Percentiles rank a stretch among this genome's conserved stretches.
phyloP scores from a whole-genome alignment of 2,888 invertebrate species.

The Paralinhomoeus sp. region DNA sequence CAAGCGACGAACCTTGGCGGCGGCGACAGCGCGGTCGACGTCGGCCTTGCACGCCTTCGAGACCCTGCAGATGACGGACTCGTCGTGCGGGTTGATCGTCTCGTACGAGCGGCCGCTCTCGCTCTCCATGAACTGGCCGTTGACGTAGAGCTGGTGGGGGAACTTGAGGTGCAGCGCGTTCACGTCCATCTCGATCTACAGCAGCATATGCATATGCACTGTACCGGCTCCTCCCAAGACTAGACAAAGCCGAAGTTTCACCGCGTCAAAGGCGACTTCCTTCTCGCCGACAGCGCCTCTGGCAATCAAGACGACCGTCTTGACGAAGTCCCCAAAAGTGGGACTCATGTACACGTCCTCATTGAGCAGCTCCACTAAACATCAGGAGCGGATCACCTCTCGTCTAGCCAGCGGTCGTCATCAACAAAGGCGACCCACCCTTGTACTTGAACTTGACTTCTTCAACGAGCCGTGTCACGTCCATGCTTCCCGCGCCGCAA shows the following conservation, averaged over 20 bases:
- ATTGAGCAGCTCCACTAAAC: slow-evolving; percentile 56
- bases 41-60: slow-evolving; percentile 49
- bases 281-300: slow-evolving; percentile 35
- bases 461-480: slow-evolving; percentile 73
- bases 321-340: slow-evolving; percentile 54
- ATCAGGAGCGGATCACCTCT: too few relatives aligned
- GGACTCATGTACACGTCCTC: slow-evolving; percentile 76
- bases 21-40: slow-evolving; percentile 62
- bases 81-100: slow-evolving; percentile 59
- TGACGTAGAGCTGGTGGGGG: slow-evolving; percentile 69
- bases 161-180: slow-evolving; percentile 65
- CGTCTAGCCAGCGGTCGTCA: too few relatives aligned
- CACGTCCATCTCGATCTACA: slow-evolving; percentile 34
- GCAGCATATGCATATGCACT: too few relatives aligned
- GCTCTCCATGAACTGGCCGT: slow-evolving; percentile 64
- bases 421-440: too few relatives aligned
- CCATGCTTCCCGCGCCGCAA: slow-evolving; percentile 91
- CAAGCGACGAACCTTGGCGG: slow-evolving; percentile 42
- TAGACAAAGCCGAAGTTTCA: too few relatives aligned
- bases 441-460: slow-evolving; percentile 40
- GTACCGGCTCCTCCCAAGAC: too few relatives aligned
- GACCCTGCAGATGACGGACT: slow-evolving; percentile 37
- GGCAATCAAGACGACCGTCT: slow-evolving; percentile 40
- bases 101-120: slow-evolving; percentile 37
- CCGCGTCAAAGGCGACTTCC: slow-evolving; percentile 15